Evolutionary conservation across 2,113 vertebrate genomes (phyloP).

Genomic region (Psilopogon haemacephalus): DNA sequence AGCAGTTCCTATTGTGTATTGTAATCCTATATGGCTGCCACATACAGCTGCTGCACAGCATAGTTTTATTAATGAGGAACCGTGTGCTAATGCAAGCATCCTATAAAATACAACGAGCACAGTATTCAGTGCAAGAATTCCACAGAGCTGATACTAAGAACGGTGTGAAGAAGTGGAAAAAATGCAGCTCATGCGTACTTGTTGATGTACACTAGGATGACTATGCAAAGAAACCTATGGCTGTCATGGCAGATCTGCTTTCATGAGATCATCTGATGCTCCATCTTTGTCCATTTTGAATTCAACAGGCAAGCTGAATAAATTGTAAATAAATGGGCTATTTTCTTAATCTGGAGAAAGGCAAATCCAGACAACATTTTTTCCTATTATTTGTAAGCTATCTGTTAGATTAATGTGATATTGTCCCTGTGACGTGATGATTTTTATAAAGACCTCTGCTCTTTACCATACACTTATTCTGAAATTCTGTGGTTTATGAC

Average conservation of each 20-base stretch:
- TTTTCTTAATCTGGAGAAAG: not conserved
- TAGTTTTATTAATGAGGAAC: not conserved
- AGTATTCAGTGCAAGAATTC: not conserved
- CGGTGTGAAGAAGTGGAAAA: not conserved
- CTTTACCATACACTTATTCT: not conserved
- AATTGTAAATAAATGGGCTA: not conserved
- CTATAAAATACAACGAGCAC: not conserved
- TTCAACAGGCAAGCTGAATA: not conserved
- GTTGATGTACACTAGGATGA: not conserved
- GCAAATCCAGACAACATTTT: not conserved
- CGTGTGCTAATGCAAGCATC: not conserved
- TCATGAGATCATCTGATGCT: not conserved
- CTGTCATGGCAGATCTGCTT: not conserved
- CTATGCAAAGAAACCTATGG: not conserved
- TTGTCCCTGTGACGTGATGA: not conserved
- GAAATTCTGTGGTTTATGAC: not conserved
- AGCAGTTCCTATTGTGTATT: slow-evolving; percentile 35
- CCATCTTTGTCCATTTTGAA: not conserved
- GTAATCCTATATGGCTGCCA: slow-evolving; percentile 15
- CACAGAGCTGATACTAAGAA: not conserved
- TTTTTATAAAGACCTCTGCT: not conserved
- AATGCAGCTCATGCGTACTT: not conserved
- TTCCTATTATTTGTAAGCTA: not conserved
- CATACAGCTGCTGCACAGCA: slow-evolving; percentile 16
- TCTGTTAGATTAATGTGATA: not conserved